Base-by-base conservation (phyloP, 2,113 vertebrate species). In the Cyphomyrus discorhynchus region DNA sequence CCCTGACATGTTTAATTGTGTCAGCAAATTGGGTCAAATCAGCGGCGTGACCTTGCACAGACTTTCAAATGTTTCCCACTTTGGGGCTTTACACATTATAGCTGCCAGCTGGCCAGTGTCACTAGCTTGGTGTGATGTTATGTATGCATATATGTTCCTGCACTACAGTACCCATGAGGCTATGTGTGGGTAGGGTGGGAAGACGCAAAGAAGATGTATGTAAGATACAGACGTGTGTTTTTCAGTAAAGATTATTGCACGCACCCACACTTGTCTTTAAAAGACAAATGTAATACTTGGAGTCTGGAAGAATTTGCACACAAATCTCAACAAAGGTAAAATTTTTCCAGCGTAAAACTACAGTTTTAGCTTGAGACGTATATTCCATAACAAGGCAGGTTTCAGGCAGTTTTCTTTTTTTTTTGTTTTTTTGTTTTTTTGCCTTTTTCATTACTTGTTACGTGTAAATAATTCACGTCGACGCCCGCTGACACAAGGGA, bases 11-110 rank as follows among this genome's bases (percentile, higher is more conserved):
- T 93, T 94, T 95, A 95, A 95, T 94, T 95, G 93, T 95, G 95
- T 95, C 95, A 95, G 94, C 90, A 94, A 95, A 95, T 94, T 95
- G 92, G 95, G 94, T 92, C 94, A 95, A 90, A 24, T 47, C 90
- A 88, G 91, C 92, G 93, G 90, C 93, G 92, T 94, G 94, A 95
- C 94, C 95, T 95, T 95, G 92, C 90, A 82, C 89, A 85, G 89
- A 90, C 92, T 80, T 90, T 92, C 90, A 90, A 91, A 93, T 92
- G 90, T 90, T 91, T 93, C 91, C 89, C 91, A 66, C 88, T 91
- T 93, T 87, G 83, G 89, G 70, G 56, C 70, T 90, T 90, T 46
- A 49, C 52, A 42, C 42, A 42, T 86, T 70, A 31, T 21, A 52
- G 56, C 42, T 11, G n/a, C 86, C 86, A 86, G 82, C 19, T 84